phyloP scores from a whole-genome alignment of 2,113 vertebrate genomes.

The Prunella himalayana region DNA sequence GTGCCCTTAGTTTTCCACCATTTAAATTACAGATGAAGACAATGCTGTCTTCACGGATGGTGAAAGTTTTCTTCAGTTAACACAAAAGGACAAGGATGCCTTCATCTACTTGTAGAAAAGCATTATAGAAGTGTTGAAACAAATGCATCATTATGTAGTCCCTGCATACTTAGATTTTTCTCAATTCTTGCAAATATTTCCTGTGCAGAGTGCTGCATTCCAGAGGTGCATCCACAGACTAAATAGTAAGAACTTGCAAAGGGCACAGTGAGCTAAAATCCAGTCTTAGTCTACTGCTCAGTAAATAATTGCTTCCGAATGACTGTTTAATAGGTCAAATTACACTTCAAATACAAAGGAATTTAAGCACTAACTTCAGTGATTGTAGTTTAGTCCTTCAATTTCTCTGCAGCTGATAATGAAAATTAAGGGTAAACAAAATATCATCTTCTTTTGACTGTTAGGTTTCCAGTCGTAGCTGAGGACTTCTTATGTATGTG shows the following conservation, averaged over 20 bases:
- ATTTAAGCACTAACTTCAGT: not conserved
- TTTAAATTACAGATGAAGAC: not conserved
- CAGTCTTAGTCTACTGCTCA: not conserved
- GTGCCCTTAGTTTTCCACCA: not conserved
- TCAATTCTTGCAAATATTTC: not conserved
- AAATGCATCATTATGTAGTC: not conserved
- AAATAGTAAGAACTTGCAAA: not conserved
- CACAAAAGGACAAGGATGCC: not conserved
- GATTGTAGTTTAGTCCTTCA: not conserved
- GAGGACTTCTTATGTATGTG: not conserved
- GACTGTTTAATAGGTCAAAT: not conserved
- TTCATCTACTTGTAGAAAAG: not conserved
- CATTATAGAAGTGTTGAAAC: not conserved
- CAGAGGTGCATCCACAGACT: not conserved
- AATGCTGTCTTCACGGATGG: not conserved
- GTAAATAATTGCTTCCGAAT: not conserved
- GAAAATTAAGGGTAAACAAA: not conserved
- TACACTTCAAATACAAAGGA: not conserved
- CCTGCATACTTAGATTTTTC: not conserved
- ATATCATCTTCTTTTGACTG: not conserved
- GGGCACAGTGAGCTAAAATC: not conserved
- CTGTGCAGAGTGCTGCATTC: not conserved
- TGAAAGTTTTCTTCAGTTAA: not conserved
- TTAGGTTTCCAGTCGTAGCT: not conserved
- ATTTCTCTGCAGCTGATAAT: not conserved